Evolutionary conservation across 1,140 invertebrate species (phyloP), one percentile per base, ranked within the genome.

Genomic region (Pachyrhynchus sulphureomaculatus): DNA sequence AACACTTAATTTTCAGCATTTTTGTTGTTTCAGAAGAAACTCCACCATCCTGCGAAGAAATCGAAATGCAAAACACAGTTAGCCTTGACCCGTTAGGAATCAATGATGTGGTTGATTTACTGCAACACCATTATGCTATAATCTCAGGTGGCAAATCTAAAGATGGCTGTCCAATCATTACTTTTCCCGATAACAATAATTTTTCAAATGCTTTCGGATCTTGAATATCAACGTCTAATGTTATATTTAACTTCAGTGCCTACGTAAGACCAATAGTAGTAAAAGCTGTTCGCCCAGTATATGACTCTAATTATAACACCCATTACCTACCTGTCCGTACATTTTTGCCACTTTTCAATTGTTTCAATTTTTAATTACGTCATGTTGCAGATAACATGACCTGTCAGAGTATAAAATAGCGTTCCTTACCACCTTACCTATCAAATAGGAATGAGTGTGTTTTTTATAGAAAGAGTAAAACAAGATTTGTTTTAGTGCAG

Each of bases 191-290:
- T 80, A 85, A 90, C 74, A 88, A 88, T 70, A 92, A 91, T 79
- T 93, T n/a, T 93, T 77, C 86, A 90, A 70, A 81, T 87, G 44
- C 79, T 98, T 34, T 83, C 83, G 26, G 91, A 95, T 70, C 83
- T 87, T 39, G 92, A 97, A 72, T 98, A 96, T 79, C 86, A 91
- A 72, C 88, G 92, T 75, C 85, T 98, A 62, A 88, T 97, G 77
- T 84, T 92, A 69, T 98, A 97, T 82, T 86, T 98, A 71, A 93
- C 93, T 59, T 93, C 92, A 72, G 91, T 98, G 68, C 92, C 94
- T 77, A 90, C 93, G 90, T 93, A 81, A 89, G 88, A 86, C n/a
- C n/a, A n/a, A n/a, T n/a, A n/a, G n/a, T n/a, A n/a, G n/a, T n/a
- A n/a, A n/a, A n/a, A n/a, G n/a, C n/a, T n/a, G n/a, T n/a, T n/a